Conservation (phyloP, 2,888 invertebrate species). For the Heliconius aoede region DNA sequence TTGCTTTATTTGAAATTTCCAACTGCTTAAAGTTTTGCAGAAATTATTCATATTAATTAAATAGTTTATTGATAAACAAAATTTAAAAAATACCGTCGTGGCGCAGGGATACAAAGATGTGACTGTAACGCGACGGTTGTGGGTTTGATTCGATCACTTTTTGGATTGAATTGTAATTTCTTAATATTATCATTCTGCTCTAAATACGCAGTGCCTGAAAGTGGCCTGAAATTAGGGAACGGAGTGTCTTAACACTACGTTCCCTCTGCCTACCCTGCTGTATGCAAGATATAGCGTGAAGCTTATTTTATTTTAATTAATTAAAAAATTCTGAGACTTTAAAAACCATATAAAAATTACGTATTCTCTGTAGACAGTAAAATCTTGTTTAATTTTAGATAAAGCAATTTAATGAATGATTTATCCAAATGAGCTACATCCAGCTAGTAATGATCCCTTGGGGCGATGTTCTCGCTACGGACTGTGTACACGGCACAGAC, state of each 20-base stretch:
- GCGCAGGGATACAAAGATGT: too few relatives aligned
- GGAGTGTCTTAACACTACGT: too few relatives aligned
- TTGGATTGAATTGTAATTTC: too few relatives aligned
- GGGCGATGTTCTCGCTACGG: constrained; percentile 44
- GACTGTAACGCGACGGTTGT: too few relatives aligned
- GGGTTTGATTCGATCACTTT: too few relatives aligned
- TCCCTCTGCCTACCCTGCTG: too few relatives aligned
- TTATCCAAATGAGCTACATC: constrained; percentile 48
- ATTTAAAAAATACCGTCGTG: too few relatives aligned
- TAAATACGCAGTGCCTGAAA: too few relatives aligned
- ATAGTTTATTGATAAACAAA: background rate
- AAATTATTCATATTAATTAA: background rate
- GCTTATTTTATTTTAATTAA: background rate
- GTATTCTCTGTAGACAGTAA: background rate
- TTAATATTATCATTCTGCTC: too few relatives aligned
- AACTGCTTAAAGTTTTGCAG: background rate
- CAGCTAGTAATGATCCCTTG: constrained; percentile 58
- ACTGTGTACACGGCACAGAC: constrained; percentile 1
- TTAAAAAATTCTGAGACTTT: background rate
- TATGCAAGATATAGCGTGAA: too few relatives aligned
- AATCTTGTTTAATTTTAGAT: constrained; percentile 19
- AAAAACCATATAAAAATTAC: background rate
- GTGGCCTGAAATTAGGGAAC: too few relatives aligned
- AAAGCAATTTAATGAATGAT: constrained; percentile 25
- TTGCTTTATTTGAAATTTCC: background rate